Conservation (phyloP, 2,113 vertebrate species). For the Felis catus region F.catus_Fca126_mat1.0 CM031424.1:56128001-56128500, state of each 20-base stretch:
- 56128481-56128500: slow-evolving; percentile 25
- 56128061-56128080: not conserved
- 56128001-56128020: slow-evolving; percentile 4
- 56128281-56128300: not conserved
- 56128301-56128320: not conserved
- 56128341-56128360: not conserved
- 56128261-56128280: not conserved
- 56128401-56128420: not conserved
- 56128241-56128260: not conserved
- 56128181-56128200: slow-evolving; percentile 37
- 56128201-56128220: not conserved
- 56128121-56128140: not conserved
- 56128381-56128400: slow-evolving; percentile 10
- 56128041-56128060: not conserved
- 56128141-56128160: slow-evolving; percentile 44
- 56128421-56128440: not conserved
- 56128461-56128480: slow-evolving; percentile 42
- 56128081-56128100: slow-evolving; percentile 42
- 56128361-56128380: not conserved
- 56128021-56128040: slow-evolving; percentile 7
- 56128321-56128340: slow-evolving; percentile 27
- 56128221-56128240: slow-evolving; percentile 47
- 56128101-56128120: slow-evolving; percentile 15
- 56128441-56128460: slow-evolving; percentile 31
- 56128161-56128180: slow-evolving; percentile 29